Evolutionary conservation across 2,797 vertebrate genomes (phyloP).

Genomic region (Artibeus lituratus): DNA sequence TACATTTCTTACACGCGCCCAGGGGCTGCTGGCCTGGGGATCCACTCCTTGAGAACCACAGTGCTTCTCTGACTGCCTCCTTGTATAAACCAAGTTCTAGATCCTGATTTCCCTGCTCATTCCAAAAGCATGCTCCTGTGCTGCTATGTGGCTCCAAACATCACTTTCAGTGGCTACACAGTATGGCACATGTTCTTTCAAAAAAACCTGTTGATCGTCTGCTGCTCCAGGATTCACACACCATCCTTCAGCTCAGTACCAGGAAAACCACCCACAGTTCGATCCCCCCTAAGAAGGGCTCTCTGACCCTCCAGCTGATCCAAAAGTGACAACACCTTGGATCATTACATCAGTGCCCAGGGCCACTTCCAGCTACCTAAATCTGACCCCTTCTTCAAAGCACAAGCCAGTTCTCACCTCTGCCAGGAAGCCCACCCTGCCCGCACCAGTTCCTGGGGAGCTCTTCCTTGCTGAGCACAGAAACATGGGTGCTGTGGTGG

Average conservation of each 20-base stretch:
- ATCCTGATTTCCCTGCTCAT: neutral
- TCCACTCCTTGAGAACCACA: neutral
- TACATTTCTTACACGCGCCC: neutral
- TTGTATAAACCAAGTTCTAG: neutral
- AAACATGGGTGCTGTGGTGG: neutral
- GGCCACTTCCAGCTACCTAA: neutral
- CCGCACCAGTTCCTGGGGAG: neutral
- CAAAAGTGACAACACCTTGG: neutral
- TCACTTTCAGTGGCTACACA: neutral
- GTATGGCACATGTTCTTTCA: neutral
- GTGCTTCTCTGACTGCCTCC: neutral
- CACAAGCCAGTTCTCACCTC: neutral
- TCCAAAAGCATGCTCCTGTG: neutral
- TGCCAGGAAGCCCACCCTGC: neutral
- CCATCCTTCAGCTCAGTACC: neutral
- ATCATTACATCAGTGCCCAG: neutral
- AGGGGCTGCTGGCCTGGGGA: neutral
- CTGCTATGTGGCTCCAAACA: neutral
- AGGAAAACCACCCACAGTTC: neutral
- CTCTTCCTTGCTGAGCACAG: neutral
- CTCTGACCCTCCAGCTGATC: neutral
- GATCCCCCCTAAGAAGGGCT: neutral
- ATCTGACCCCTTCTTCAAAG: neutral
- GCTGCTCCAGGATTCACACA: conserved; percentile 2
- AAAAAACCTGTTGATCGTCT: conserved; percentile 15